Evolutionary conservation across 2,113 vertebrate genomes (phyloP).

Genomic region (Ailurus styani): DNA sequence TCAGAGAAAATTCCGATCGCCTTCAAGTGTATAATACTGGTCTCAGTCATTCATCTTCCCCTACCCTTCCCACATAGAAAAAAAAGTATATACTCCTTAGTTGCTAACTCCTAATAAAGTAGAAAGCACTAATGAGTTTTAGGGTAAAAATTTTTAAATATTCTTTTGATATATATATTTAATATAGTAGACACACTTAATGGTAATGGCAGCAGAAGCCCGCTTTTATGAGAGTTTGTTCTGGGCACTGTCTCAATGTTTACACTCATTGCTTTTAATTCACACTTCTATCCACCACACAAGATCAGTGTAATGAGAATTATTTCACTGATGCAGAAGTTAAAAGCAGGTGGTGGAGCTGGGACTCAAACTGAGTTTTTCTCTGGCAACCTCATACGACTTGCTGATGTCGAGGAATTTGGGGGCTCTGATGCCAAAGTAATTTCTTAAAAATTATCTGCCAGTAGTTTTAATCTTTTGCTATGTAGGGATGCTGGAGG

Average conservation of each 20-base stretch:
- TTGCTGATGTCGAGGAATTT: background rate
- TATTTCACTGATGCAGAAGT: background rate
- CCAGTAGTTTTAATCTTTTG: background rate
- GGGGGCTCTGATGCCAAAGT: background rate
- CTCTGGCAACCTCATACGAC: background rate
- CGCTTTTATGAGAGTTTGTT: background rate
- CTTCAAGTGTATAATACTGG: background rate
- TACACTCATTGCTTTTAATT: background rate
- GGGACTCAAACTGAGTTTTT: background rate
- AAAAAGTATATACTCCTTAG: background rate
- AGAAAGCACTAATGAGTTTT: background rate
- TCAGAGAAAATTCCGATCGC: background rate
- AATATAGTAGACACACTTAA: background rate
- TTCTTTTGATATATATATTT: background rate
- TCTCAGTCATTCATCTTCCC: background rate
- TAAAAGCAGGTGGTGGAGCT: background rate
- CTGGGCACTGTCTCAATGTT: background rate
- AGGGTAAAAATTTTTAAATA: background rate
- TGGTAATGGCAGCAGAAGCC: background rate
- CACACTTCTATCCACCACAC: background rate
- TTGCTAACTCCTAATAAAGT: background rate
- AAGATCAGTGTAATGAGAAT: background rate
- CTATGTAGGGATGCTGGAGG: background rate
- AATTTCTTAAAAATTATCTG: background rate
- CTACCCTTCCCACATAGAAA: background rate